Conservation (phyloP, 2,113 vertebrate species). For the Sphyrna mokarran region DNA sequence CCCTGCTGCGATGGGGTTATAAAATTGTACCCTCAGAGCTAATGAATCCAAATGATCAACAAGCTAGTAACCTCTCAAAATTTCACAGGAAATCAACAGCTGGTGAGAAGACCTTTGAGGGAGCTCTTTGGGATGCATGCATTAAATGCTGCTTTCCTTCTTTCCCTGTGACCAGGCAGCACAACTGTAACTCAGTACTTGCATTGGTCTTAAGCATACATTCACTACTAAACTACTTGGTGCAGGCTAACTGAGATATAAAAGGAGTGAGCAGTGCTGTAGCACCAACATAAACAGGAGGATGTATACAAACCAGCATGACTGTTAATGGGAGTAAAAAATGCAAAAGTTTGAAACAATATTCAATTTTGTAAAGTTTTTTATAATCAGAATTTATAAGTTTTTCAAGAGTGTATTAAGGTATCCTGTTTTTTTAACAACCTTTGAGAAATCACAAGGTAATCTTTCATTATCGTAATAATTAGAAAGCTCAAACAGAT, state of each 20-base stretch:
- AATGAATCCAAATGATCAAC: background rate
- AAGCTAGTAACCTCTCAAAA: background rate
- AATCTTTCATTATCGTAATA: background rate
- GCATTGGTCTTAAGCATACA: background rate
- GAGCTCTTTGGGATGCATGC: background rate
- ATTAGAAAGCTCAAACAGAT: conserved; percentile 44
- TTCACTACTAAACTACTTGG: background rate
- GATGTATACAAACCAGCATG: background rate
- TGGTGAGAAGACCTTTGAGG: background rate
- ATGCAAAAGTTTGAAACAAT: background rate
- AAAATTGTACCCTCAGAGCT: too few species aligned
- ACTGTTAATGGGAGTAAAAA: background rate
- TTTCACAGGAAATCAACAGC: background rate
- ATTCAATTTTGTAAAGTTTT: background rate
- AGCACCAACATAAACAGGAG: background rate
- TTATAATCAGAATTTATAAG: background rate
- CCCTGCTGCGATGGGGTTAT: too few species aligned
- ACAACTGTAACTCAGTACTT: background rate
- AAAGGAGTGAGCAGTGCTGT: background rate
- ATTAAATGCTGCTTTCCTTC: background rate
- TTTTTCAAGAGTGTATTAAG: background rate
- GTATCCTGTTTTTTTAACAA: background rate
- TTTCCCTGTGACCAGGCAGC: background rate
- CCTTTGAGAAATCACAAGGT: background rate
- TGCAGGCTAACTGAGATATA: background rate